Evolutionary conservation across 2,888 invertebrate species (phyloP).

Genomic region (Ceramica pisi): DNA sequence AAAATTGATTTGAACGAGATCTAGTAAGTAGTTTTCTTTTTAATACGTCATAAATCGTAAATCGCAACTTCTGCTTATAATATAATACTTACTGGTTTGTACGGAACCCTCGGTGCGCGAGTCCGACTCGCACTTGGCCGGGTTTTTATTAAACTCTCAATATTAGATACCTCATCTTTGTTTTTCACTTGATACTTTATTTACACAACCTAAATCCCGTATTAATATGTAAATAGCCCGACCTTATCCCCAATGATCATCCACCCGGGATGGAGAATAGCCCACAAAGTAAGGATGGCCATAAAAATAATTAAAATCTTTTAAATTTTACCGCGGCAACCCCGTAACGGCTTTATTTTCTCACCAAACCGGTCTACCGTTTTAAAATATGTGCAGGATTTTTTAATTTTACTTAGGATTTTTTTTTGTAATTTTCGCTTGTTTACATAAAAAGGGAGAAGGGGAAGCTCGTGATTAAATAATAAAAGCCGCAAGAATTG

Average conservation of each 20-base stretch:
- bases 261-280: background rate
- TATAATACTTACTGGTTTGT: too few relatives aligned
- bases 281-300: background rate
- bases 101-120: too few relatives aligned
- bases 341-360: slow-evolving; percentile 51
- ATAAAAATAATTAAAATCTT: slow-evolving; percentile 62
- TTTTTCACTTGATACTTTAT: slow-evolving; percentile 42
- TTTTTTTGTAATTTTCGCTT: slow-evolving; percentile 16
- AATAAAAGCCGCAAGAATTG: too few relatives aligned
- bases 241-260: slow-evolving; percentile 35
- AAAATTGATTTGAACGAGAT: too few relatives aligned
- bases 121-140: too few relatives aligned
- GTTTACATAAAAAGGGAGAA: background rate
- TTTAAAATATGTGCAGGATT: slow-evolving; percentile 25
- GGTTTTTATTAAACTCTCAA: background rate
- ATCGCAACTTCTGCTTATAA: too few relatives aligned
- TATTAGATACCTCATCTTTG: slow-evolving; percentile 9
- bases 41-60: too few relatives aligned
- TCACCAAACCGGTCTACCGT: slow-evolving; percentile 17
- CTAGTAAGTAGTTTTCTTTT: too few relatives aligned
- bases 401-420: slow-evolving; percentile 22
- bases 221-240: slow-evolving; percentile 59
- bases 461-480: too few relatives aligned
- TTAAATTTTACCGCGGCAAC: slow-evolving; percentile 49
- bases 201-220: slow-evolving; percentile 45